Evolutionary conservation across 2,113 vertebrate genomes (phyloP).

Genomic region (Coreoperca whiteheadi): DNA sequence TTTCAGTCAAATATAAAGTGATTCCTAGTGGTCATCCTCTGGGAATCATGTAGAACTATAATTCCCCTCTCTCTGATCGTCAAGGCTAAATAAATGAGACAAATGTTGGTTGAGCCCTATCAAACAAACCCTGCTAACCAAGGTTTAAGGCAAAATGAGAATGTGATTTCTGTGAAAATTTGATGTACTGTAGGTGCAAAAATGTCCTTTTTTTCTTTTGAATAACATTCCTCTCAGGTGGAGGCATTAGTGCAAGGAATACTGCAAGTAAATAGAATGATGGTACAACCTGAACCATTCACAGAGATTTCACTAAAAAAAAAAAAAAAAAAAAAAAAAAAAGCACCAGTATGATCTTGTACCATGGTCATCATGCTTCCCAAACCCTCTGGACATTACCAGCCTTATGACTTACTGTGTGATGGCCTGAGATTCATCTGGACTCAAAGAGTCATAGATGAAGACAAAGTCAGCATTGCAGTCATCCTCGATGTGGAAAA

Average conservation of each 20-base stretch:
- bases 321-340: too few species aligned
- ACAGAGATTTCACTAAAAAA: neutral
- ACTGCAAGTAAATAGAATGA: neutral
- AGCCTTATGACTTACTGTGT: constrained; percentile 79
- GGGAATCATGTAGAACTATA: constrained; percentile 47
- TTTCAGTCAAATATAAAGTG: constrained; percentile 68
- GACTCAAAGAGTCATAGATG: constrained; percentile 84
- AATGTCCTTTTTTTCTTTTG: neutral
- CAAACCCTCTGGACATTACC: neutral
- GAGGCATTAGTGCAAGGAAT: neutral
- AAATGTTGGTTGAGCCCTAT: constrained; percentile 51
- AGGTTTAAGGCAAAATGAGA: constrained; percentile 43
- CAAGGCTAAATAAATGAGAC: constrained; percentile 62
- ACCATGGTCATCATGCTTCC: neutral
- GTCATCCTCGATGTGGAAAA: constrained; percentile 85
- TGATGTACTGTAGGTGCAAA: constrained; percentile 2
- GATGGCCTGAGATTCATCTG: constrained; percentile 80
- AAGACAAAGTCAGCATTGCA: constrained; percentile 83
- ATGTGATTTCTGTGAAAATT: constrained; percentile 22
- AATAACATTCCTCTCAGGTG: neutral
- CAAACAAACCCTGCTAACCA: constrained; percentile 43
- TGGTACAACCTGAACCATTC: neutral
- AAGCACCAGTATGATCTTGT: neutral
- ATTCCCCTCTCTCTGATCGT: constrained; percentile 46
- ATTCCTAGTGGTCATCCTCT: constrained; percentile 44